A percentile compares a stretch with the other conserved stretches of the same genome.
phyloP scores from a whole-genome alignment of 1,140 invertebrate species.

The Saccostrea glomerata region DNA sequence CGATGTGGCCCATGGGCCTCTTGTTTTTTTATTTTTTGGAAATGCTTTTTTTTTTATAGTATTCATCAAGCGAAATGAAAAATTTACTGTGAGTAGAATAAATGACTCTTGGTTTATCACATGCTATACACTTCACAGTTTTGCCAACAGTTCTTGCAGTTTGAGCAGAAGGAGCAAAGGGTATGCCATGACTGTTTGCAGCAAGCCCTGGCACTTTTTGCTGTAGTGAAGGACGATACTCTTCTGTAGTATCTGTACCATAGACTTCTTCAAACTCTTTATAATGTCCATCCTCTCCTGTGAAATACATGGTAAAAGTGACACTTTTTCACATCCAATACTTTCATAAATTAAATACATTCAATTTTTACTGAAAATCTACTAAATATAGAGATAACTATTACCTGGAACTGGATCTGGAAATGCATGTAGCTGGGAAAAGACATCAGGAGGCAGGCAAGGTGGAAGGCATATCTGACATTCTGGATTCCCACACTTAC shows the following conservation, averaged over 20 bases:
- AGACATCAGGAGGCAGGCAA: conserved; percentile 37
- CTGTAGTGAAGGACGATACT: conserved; percentile 33
- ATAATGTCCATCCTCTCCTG: too few relatives aligned
- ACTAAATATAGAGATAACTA: conserved; percentile 20
- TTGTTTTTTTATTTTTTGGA: too few relatives aligned
- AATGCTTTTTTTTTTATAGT: too few relatives aligned
- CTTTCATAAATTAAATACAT: neutral
- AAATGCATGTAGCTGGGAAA: conserved; percentile 37
- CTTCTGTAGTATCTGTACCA: conserved; percentile 33
- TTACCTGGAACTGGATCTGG: neutral
- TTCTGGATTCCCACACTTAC: conserved; percentile 37
- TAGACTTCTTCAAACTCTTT: too few relatives aligned
- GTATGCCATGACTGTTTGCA: conserved; percentile 32
- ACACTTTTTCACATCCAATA: neutral
- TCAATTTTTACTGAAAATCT: neutral
- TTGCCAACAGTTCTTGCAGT: too few relatives aligned
- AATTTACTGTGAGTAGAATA: conserved; percentile 36
- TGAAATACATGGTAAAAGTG: too few relatives aligned
- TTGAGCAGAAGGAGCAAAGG: neutral
- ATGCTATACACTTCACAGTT: too few relatives aligned
- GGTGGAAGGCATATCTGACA: conserved; percentile 37
- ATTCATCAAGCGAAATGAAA: too few relatives aligned
- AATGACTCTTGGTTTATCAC: conserved; percentile 39
- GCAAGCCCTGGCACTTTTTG: neutral
- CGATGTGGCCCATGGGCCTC: too few relatives aligned